Base-by-base conservation (phyloP, 2,888 invertebrate genomes). In the Miltochrista miniata region DNA sequence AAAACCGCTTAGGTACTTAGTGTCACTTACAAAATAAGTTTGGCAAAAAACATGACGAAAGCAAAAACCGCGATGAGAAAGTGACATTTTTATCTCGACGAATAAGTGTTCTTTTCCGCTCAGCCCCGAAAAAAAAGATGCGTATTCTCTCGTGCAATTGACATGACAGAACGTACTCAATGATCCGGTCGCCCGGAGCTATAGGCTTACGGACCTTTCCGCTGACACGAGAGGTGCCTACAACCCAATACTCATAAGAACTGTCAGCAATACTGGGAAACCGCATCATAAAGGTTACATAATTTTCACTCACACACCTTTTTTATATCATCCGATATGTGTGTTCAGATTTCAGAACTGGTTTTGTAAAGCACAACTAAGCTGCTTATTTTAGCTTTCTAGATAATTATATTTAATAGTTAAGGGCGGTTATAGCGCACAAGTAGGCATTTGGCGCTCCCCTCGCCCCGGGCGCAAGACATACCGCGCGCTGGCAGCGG, bases 171-270 rank as follows among this genome's bases (percentile, higher is more conserved):
- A 65, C 60, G 69, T 61, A 64, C 68, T 24, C 3, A 64, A 66
- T 61, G 76, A 75, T 75, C 74, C 78, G 78, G 73, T 68, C 67
- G 71, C 75, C 74, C 66, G 69, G 66, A 72, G 72, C 70, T 70
- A 70, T 68, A 63, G 68, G 59, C 63, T 55, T 53, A 57, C 65
- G 65, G 70, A 65, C 70, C 72, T 76, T 79, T 76, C 74, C 76
- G 75, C 71, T 66, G 63, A 62, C 69, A 56, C 64, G 59, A 59
- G 57, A 61, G 59, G 63, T 63, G 63, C 64, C 56, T 60, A 70
- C 66, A 72, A 65, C 72, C 70, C 59, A 24, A 24, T 24, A 24
- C 18, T 24, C 18, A 5, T 24, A 24, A 24, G 18, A 24, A 62
- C 62, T 67, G 68, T 72, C 70, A 67, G 65, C 64, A 57, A 55